phyloP scores from a whole-genome alignment of 2,888 invertebrate genomes.

The Nemurella pictetii region DNA sequence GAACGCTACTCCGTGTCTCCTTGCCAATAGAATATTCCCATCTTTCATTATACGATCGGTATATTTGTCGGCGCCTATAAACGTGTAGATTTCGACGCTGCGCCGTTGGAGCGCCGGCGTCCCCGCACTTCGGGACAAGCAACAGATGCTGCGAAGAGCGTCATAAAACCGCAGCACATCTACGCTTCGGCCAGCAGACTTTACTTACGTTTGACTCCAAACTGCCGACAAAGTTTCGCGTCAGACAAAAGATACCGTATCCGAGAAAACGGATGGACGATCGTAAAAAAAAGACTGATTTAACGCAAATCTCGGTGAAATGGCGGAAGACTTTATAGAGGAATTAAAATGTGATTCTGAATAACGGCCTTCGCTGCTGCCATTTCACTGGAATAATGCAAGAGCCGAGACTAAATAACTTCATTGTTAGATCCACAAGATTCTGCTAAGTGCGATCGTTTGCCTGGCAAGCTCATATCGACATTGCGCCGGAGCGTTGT shows the following conservation, averaged over 20 bases:
- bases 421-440: no score
- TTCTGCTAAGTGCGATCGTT: no score
- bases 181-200: no score
- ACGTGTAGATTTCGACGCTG: not conserved
- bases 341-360: not conserved
- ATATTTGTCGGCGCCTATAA: not conserved
- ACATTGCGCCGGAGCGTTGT: no score
- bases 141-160: not conserved
- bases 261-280: not conserved
- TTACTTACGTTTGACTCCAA: not conserved
- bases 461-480: no score
- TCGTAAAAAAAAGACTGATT: not conserved
- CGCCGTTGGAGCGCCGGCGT: not conserved
- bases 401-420: no score
- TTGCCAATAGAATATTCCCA: not conserved
- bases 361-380: no score
- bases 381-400: no score
- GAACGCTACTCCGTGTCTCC: not conserved
- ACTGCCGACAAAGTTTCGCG: not conserved
- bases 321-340: not conserved
- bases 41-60: constrained; percentile 12
- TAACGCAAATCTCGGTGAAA: not conserved
- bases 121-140: not conserved
- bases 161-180: not conserved
- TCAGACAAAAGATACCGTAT: not conserved